Conservation (phyloP, 2,888 invertebrate genomes). For the Diplazon laetatorius region DNA sequence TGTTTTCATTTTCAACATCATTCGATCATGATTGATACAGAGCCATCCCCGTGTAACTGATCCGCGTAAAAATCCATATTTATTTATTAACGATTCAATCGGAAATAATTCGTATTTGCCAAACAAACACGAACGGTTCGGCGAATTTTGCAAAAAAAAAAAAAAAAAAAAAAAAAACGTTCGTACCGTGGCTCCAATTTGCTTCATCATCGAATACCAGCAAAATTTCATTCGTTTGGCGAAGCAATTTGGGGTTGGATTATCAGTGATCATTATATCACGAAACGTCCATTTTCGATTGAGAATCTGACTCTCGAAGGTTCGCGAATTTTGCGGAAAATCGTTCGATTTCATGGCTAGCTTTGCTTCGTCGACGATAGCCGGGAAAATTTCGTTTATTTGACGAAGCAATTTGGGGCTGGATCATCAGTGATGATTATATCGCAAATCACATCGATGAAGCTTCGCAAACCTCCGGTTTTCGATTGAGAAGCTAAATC, state of each 20-base stretch:
- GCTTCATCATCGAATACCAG: too few relatives aligned
- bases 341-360: too few relatives aligned
- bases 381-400: too few relatives aligned
- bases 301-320: too few relatives aligned
- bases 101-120: constrained; percentile 14
- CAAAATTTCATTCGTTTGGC: too few relatives aligned
- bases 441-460: constrained; percentile 39
- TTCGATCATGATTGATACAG: constrained; percentile 17
- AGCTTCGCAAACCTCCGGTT: constrained; percentile 25
- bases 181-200: too few relatives aligned
- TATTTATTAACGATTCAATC: constrained; percentile 10
- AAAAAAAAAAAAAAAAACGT: too few relatives aligned
- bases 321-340: too few relatives aligned
- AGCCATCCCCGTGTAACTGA: background rate
- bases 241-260: too few relatives aligned
- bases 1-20: constrained; percentile 17
- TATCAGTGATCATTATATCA: too few relatives aligned
- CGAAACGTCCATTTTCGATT: too few relatives aligned
- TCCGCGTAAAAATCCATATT: background rate
- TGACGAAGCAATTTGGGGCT: background rate
- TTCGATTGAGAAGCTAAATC: constrained; percentile 31
- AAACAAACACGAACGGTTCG: background rate
- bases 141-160: background rate
- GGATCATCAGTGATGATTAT: constrained; percentile 30
- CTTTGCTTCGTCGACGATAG: too few relatives aligned